Base-by-base conservation (phyloP, 2,113 vertebrate species). In the Phoenicopterus ruber region DNA sequence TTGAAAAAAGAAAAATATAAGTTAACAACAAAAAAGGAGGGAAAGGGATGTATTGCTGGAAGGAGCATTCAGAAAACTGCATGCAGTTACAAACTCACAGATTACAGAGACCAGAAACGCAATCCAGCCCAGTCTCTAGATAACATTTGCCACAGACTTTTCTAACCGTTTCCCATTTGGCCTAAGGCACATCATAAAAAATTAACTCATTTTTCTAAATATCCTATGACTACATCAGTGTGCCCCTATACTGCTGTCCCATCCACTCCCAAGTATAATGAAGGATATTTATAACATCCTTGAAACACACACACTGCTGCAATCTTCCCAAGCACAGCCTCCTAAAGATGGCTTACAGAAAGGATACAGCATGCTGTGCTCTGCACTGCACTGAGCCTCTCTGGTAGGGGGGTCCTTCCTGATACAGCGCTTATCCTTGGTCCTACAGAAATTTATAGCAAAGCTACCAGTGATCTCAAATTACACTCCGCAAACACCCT, bases 1-100 rank as follows among this genome's bases (percentile, higher is more conserved):
- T 98, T 98, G 96, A 85, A 95, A 97, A 96, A 97, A 97, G 95
- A 95, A 82, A 97, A 97, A 93, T 62, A 40, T 26, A 82, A 74
- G 86, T 89, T 94, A 95, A 58, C 82, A 91, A 92, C 73, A 90
- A 78, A 86, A 69, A 87, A 73, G 36, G 28, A 58, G 31, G 42
- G 85, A 72, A 63, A 57, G 1, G 0, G 50, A 69, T 50, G 70
- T 52, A 50, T 38, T 80, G 66, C 79, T 94, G 81, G 57, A 86
- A 93, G n/a, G 5, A 90, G 18, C 46, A 86, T 88, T 85, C 49
- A 82, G 85, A 71, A 94, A 94, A 67, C 20, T 47, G 22, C 7
- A 82, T 38, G 94, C 31, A 66, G 24, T 96, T 81, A 96, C 57
- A 76, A 81, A 76, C 17, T 70, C 31, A 47, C 9, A 11, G 22